Base-by-base conservation (phyloP, 37 sponge, comb jelly and placozoan species). In the Halisarca cf. caerulea region DNA sequence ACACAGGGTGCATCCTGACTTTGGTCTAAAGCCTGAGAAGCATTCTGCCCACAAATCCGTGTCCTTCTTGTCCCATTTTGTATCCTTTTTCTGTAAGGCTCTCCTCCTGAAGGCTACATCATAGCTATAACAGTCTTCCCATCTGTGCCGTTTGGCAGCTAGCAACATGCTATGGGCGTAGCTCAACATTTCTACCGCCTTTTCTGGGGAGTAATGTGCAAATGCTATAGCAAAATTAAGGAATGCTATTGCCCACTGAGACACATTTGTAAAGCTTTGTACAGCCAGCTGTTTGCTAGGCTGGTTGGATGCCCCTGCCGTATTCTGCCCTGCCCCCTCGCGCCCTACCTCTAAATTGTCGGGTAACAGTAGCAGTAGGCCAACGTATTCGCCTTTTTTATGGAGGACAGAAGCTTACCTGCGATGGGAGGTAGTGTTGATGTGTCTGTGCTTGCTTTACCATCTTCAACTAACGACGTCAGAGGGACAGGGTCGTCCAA, bases 221-320 rank as follows among this genome's bases (percentile, higher is more conserved):
- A 47, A 47, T 47, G 51, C 11, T 47, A 47, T 47, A 47, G 51
- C 51, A 11, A 47, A 47, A 47, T 47, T 47, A 11, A 47, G 51
- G 51, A 47, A 47, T 47, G 51, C 51, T 47, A 11, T 47, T 47
- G 11, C 51, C 51, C 51, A 47, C 51, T 47, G 51, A 11, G 51
- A 14, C 51, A 47, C 51, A 47, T 47, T 47, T 82, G 88, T 7
- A 7, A 14, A 2, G 17, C 30, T 18, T 88, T 85, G 88, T 82
- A 91, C 14, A 66, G 42, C 7, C 77, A 85, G 0, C 45, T 64
- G 6, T 85, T 85, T 15, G 24, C 59, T 91, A 88, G 45, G 87
- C 88, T 30, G 62, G 18, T 45, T 27, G 30, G 23, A 3, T 58
- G 28, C 20, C 6, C 24, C 15, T 11, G 51, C 11, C 51, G 51